phyloP scores from a whole-genome alignment of 2,888 invertebrate species.

The Eremobia ochroleuca region DNA sequence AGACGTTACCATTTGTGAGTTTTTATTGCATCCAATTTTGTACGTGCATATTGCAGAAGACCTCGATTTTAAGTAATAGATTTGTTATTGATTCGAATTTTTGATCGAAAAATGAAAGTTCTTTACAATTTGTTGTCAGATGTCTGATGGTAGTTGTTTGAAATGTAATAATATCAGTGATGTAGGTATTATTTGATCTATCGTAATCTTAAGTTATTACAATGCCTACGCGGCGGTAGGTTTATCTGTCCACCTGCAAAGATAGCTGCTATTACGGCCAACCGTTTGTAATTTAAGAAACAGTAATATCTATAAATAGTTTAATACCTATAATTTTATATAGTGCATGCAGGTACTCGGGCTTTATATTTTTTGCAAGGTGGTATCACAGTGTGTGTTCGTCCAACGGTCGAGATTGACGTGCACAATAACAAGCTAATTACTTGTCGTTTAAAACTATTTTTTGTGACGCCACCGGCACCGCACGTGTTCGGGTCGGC shows the following conservation, averaged over 20 bases:
- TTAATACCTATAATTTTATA: conserved; percentile 52
- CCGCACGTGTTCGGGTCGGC: too few relatives aligned
- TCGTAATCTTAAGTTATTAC: conserved; percentile 55
- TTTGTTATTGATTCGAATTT: conserved; percentile 52
- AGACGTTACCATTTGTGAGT: conserved; percentile 61
- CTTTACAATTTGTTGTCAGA: conserved; percentile 38
- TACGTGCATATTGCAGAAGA: conserved; percentile 46
- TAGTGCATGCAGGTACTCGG: conserved; percentile 26
- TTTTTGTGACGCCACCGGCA: too few relatives aligned
- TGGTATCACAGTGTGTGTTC: too few relatives aligned
- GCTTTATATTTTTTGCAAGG: conserved; percentile 36
- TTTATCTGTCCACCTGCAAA: conserved; percentile 51
- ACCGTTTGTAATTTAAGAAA: conserved; percentile 62
- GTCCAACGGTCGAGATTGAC: too few relatives aligned
- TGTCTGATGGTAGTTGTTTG: conserved; percentile 20
- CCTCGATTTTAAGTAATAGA: conserved; percentile 51
- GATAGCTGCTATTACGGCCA: conserved; percentile 52
- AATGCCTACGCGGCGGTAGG: conserved; percentile 48
- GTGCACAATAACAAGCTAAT: too few relatives aligned
- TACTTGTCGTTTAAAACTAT: too few relatives aligned
- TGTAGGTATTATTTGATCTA: conserved; percentile 51
- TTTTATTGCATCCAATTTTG: conserved; percentile 62
- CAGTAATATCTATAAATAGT: conserved; percentile 61
- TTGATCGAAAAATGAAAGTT: conserved; percentile 57
- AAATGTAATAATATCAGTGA: conserved; percentile 48